Evolutionary conservation across 2,888 invertebrate genomes (phyloP).

Genomic region (Sthenelais limicola): DNA sequence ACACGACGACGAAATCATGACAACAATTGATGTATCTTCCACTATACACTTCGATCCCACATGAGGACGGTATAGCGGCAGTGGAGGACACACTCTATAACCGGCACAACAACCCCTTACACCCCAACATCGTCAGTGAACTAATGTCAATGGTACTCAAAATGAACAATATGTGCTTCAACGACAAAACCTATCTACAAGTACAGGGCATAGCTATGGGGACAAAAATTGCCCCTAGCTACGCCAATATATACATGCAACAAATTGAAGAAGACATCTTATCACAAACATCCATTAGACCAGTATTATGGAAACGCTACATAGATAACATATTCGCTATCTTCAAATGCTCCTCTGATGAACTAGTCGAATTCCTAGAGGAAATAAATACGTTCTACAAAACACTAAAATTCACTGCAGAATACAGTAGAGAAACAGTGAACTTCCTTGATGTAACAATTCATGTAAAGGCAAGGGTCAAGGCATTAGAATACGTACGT

Average conservation of each 20-base stretch:
- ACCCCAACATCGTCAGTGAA: not conserved
- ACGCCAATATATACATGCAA: slow-evolving; percentile 1
- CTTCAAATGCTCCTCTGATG: slow-evolving; percentile 2
- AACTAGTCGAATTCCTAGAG: not conserved
- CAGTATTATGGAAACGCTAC: not conserved
- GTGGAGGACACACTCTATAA: not conserved
- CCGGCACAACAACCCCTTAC: not conserved
- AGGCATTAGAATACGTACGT: too few species aligned
- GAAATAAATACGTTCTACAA: not conserved
- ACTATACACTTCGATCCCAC: slow-evolving; percentile 13
- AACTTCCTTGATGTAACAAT: slow-evolving; percentile 10
- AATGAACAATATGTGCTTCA: not conserved
- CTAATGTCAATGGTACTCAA: not conserved
- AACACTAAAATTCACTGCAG: slow-evolving; percentile 3
- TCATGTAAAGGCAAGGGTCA: not conserved
- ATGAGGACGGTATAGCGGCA: too few species aligned
- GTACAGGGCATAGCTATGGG: slow-evolving; percentile 15
- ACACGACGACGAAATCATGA: not conserved
- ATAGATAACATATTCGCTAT: slow-evolving; percentile 10
- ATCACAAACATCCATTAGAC: not conserved
- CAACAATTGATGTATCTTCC: slow-evolving; percentile 9
- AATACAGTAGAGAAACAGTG: not conserved
- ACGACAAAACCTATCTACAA: not conserved
- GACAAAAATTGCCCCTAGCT: slow-evolving; percentile 8
- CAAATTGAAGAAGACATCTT: not conserved